Conservation (phyloP, 2,797 vertebrate genomes). For the Dromococcyx pavoninus region DNA sequence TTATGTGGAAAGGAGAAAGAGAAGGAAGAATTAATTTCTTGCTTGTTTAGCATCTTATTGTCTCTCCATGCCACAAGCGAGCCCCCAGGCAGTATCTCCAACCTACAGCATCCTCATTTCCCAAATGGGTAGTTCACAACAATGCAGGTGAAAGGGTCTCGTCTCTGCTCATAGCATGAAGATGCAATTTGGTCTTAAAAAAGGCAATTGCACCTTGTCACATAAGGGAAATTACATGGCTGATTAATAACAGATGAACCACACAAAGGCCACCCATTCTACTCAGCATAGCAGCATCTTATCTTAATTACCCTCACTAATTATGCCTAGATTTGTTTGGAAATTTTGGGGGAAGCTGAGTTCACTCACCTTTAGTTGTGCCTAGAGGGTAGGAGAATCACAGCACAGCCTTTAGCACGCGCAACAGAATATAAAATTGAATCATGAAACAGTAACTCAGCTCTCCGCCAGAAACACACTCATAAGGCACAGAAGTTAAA, state of each 20-base stretch:
- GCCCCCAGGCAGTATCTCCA: neutral
- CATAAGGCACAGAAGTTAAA: neutral
- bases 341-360: neutral
- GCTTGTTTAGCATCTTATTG: neutral
- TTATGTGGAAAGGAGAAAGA: neutral
- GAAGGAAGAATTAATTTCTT: conserved; percentile 13
- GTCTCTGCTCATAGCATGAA: neutral
- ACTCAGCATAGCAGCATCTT: neutral
- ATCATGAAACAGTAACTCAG: neutral
- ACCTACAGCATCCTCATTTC: neutral
- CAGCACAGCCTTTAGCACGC: neutral
- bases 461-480: neutral
- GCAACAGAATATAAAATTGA: neutral
- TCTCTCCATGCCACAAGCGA: rapidly evolving
- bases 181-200: neutral
- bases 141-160: neutral
- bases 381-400: neutral
- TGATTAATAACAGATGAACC: conserved; percentile 7
- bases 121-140: neutral
- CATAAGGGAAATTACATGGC: neutral
- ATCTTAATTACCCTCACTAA: neutral
- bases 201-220: neutral
- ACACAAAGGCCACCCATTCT: neutral
- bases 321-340: neutral
- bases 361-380: neutral